These are phyloP conservation scores for Philopedon plagiatum DNA, from an alignment of 2,888 invertebrate species.

Conservation along the genomic window DNA sequence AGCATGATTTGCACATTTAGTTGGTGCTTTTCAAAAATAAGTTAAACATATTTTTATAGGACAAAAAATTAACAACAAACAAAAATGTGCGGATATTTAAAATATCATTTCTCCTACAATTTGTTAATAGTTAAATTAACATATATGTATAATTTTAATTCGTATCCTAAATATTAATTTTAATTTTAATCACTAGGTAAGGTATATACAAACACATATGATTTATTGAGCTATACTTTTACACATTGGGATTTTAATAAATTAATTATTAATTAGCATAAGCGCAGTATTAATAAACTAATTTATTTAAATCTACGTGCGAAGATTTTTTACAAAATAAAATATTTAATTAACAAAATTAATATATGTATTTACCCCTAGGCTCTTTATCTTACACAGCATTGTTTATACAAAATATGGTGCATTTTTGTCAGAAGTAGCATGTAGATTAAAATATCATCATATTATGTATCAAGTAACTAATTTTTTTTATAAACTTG, in stretches of 20 bases:
- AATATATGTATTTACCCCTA: neutral
- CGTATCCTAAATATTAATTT: slow-evolving; percentile 25
- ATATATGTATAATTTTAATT: slow-evolving; percentile 20
- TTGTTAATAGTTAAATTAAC: slow-evolving; percentile 2
- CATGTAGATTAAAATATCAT: neutral
- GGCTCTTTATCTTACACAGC: slow-evolving; percentile 28
- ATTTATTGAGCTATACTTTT: slow-evolving; percentile 29
- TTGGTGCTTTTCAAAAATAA: no score
- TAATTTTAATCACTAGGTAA: slow-evolving; percentile 16
- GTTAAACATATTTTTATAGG: no score
- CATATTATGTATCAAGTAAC: no score
- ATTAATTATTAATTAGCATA: neutral
- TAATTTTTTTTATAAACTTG: no score
- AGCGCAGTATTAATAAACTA: neutral
- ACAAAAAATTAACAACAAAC: no score
- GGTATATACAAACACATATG: slow-evolving; percentile 30
- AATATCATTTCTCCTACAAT: no score
- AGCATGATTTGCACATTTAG: no score
- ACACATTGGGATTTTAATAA: slow-evolving; percentile 11
- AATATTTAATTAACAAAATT: neutral
- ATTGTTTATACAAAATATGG: slow-evolving; percentile 18
- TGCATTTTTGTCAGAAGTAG: neutral
- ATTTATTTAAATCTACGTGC: neutral
- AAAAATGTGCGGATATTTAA: no score
- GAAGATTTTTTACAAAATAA: neutral